Percentiles rank a stretch among this genome's conserved stretches.
These are phyloP conservation scores for Tenodera sinensis DNA, from an alignment of 2,888 invertebrate genomes.

Conservation along the genomic window DNA sequence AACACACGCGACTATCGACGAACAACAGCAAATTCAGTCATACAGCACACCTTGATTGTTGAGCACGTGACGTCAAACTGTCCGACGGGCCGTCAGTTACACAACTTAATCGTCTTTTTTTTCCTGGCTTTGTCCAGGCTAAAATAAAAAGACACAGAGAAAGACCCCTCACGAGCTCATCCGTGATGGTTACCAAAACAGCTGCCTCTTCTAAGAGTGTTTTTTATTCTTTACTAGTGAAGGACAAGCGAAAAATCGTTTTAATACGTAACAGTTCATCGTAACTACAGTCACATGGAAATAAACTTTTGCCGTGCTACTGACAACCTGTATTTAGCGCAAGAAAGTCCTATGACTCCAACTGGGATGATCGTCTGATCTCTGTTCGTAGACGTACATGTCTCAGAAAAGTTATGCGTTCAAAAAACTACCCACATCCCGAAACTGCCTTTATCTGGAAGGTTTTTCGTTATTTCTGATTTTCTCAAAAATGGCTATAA, in stretches of 20 bases:
- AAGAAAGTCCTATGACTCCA: background rate
- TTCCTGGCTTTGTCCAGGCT: background rate
- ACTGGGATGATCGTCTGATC: background rate
- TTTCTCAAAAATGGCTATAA: too few relatives aligned
- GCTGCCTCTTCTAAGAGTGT: background rate
- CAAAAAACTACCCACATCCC: too few relatives aligned
- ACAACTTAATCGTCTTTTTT: background rate
- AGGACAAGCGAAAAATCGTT: conserved; percentile 12
- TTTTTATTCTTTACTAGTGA: background rate
- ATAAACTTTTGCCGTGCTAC: background rate
- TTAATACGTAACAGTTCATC: background rate
- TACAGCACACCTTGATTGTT: background rate
- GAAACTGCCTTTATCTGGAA: too few relatives aligned
- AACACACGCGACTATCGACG: background rate
- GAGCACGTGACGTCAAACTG: background rate
- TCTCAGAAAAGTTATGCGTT: too few relatives aligned
- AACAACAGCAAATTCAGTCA: background rate
- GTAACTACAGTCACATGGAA: background rate
- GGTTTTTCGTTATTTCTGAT: too few relatives aligned
- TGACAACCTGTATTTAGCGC: background rate
- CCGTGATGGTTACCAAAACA: background rate
- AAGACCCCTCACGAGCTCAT: background rate
- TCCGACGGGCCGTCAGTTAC: background rate
- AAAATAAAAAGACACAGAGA: background rate
- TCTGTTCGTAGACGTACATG: too few relatives aligned